A percentile compares a stretch with the other conserved stretches of the same genome.
Evolutionary conservation across 2,888 invertebrate genomes (phyloP).

Genomic region (Acheta domesticus): DNA sequence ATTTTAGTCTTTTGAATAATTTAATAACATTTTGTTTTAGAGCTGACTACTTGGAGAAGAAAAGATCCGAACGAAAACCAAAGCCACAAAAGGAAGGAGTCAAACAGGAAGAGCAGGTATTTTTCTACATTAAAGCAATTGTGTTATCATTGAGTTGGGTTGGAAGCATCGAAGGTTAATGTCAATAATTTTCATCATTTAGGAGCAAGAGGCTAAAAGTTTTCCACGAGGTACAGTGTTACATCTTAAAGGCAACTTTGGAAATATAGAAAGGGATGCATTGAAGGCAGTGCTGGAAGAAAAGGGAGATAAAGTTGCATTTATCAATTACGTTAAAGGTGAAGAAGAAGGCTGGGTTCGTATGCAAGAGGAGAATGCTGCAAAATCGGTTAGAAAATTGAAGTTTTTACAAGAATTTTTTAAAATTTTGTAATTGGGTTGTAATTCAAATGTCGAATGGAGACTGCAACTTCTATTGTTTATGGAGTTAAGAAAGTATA

Average conservation of each 20-base stretch:
- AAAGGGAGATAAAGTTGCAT: slow-evolving; percentile 62
- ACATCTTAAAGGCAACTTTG: slow-evolving; percentile 62
- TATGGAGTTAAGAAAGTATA: slow-evolving; percentile 41
- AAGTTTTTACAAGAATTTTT: slow-evolving; percentile 48
- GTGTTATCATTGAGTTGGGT: neutral
- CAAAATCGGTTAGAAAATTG: slow-evolving; percentile 54
- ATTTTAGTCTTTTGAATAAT: no score
- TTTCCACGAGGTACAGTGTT: slow-evolving; percentile 73
- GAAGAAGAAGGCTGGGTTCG: slow-evolving; percentile 71
- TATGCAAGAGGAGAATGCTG: slow-evolving; percentile 65
- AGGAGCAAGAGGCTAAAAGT: slow-evolving; percentile 36
- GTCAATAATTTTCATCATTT: neutral
- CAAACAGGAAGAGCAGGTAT: slow-evolving; percentile 32
- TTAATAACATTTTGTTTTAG: slow-evolving; percentile 23
- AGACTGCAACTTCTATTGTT: slow-evolving; percentile 40
- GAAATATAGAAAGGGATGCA: slow-evolving; percentile 62
- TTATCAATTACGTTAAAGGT: slow-evolving; percentile 72
- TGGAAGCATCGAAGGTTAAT: neutral
- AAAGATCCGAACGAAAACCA: slow-evolving; percentile 59
- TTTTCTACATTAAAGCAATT: neutral
- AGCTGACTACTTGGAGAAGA: slow-evolving; percentile 60
- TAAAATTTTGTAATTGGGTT: neutral
- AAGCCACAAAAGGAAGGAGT: slow-evolving; percentile 39
- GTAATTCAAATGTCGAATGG: no score
- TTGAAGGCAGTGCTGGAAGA: slow-evolving; percentile 67